These are phyloP conservation scores for Crematogaster levior DNA, from an alignment of 2,888 invertebrate species.

Conservation along the genomic window DNA sequence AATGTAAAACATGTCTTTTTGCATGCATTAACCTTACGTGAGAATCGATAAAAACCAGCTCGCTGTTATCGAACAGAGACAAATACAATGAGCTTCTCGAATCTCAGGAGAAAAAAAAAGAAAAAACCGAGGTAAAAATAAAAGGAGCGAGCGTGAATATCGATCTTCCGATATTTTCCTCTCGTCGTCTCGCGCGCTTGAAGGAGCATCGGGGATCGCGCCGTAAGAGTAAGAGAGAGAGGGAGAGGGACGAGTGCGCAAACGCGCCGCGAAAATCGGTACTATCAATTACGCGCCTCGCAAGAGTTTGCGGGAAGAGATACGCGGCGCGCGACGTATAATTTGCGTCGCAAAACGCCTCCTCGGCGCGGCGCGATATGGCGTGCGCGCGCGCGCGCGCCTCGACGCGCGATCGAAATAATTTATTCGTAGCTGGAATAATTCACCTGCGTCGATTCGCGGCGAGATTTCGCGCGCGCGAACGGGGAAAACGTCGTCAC, in stretches of 20 bases:
- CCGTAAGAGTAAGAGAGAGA: not conserved
- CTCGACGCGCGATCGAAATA: not conserved
- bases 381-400: no score
- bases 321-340: constrained; percentile 7
- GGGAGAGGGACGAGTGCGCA: constrained; percentile 14
- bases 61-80: constrained; percentile 5
- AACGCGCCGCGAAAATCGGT: constrained; percentile 51
- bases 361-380: not conserved
- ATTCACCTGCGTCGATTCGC: no score
- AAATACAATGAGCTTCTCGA: constrained; percentile 11
- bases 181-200: constrained; percentile 46
- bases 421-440: not conserved
- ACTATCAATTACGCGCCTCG: constrained; percentile 49
- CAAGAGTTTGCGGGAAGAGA: constrained; percentile 1
- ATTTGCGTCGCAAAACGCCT: constrained; percentile 29
- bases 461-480: not conserved
- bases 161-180: constrained; percentile 52
- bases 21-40: not conserved
- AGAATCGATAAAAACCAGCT: not conserved
- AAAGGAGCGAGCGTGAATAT: constrained; percentile 24
- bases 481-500: not conserved
- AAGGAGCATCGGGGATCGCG: constrained; percentile 10
- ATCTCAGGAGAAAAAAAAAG: not conserved
- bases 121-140: not conserved
- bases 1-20: not conserved